Evolutionary conservation across 2,797 vertebrate genomes (phyloP).

Genomic region (Triplophysa bombifrons): DNA sequence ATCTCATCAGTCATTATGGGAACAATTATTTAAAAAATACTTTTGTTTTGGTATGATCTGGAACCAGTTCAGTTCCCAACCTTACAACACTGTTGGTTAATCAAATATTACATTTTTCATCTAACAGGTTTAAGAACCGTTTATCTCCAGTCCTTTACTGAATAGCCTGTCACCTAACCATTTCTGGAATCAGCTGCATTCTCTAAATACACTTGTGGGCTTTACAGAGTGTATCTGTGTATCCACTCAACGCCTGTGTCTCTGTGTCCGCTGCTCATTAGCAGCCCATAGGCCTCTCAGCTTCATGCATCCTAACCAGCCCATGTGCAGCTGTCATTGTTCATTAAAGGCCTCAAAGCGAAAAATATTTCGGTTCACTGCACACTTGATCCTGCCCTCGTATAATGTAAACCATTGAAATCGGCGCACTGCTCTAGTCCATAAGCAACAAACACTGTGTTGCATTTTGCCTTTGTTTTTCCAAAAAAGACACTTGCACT

Average conservation of each 20-base stretch:
- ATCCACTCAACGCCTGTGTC: background rate
- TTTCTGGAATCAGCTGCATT: background rate
- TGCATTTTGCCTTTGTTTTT: conserved; percentile 5
- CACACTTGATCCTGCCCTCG: conserved; percentile 20
- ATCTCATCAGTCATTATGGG: background rate
- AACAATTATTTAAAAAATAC: too few species aligned
- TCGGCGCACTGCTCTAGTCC: background rate
- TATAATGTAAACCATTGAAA: conserved; percentile 30
- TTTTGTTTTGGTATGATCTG: background rate
- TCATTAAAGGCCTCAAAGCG: conserved; percentile 33
- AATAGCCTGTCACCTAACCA: background rate
- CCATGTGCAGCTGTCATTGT: conserved; percentile 42
- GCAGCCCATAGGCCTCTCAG: conserved; percentile 23
- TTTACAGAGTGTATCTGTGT: background rate
- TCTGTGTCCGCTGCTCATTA: conserved; percentile 27
- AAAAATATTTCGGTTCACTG: conserved; percentile 35
- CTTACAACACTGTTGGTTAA: background rate
- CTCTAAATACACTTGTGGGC: background rate
- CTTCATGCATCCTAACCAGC: conserved; percentile 24
- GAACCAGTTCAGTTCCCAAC: background rate
- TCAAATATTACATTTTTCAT: background rate
- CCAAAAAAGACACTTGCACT: background rate
- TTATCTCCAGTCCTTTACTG: background rate
- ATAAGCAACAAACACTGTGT: background rate
- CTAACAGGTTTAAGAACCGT: background rate